Percentiles rank a stretch among this genome's conserved stretches.
These are phyloP conservation scores for Drosophila littoralis DNA, from an alignment of 1,140 invertebrate species.

Conservation along the genomic window DNA sequence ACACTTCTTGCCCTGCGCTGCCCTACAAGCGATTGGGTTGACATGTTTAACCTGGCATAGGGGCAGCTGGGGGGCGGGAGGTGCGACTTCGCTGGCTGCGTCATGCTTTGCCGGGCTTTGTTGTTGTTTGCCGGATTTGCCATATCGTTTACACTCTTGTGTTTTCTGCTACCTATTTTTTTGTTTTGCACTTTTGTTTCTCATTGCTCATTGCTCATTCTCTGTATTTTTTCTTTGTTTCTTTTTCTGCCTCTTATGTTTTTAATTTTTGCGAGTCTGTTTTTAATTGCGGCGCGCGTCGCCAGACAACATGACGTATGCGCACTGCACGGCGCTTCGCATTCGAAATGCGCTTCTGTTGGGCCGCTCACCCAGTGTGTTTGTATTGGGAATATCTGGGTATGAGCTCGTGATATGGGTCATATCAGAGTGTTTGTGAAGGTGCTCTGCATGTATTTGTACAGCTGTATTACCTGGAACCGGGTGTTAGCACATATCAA, in stretches of 20 bases:
- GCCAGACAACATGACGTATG: slow-evolving; percentile 70
- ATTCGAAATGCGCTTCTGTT: slow-evolving; percentile 47
- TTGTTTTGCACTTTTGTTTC: slow-evolving; percentile 47
- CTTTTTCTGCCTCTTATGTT: slow-evolving; percentile 21
- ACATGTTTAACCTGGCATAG: slow-evolving; percentile 51
- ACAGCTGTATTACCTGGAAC: slow-evolving; percentile 40
- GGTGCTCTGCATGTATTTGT: slow-evolving; percentile 13
- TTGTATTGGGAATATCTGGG: slow-evolving; percentile 16
- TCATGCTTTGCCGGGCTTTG: slow-evolving; percentile 56
- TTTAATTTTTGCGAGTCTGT: slow-evolving; percentile 12
- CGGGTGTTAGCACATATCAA: not conserved
- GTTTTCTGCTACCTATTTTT: not conserved
- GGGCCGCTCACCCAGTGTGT: slow-evolving; percentile 5
- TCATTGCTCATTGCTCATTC: slow-evolving; percentile 12
- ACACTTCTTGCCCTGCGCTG: slow-evolving; percentile 33
- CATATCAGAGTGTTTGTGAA: not conserved
- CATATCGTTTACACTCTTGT: slow-evolving; percentile 54
- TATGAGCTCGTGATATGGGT: not conserved
- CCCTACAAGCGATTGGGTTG: slow-evolving; percentile 45
- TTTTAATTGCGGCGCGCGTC: slow-evolving; percentile 40
- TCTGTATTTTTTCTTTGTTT: not conserved
- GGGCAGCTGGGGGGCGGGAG: not conserved
- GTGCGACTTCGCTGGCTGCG: slow-evolving; percentile 41
- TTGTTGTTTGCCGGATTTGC: slow-evolving; percentile 36
- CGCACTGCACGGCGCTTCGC: slow-evolving; percentile 56